Percentiles rank a stretch among this genome's conserved stretches.
phyloP scores from a whole-genome alignment of 2,797 vertebrate species.

The Alauda arvensis region DNA sequence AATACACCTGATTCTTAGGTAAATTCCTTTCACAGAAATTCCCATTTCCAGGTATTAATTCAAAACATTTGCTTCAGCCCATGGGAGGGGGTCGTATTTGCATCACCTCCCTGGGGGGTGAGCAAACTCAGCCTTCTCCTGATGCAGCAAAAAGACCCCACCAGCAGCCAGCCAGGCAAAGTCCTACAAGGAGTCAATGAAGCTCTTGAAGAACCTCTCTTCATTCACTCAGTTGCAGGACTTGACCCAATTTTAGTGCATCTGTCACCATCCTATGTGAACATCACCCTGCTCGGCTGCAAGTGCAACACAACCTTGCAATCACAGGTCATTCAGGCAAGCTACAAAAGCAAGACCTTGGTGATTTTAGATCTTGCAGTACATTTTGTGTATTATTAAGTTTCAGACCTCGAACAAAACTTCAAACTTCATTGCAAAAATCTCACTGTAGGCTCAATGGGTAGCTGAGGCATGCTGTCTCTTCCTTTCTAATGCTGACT shows the following conservation, averaged over 20 bases:
- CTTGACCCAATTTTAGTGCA: conserved; percentile 52
- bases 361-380: conserved; percentile 51
- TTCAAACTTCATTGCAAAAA: background rate
- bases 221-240: conserved; percentile 48
- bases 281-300: conserved; percentile 21
- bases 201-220: conserved; percentile 32
- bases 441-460: background rate
- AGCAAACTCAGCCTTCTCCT: background rate
- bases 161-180: background rate
- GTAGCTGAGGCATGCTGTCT: background rate
- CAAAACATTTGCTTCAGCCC: background rate
- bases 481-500: conserved; percentile 5
- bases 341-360: conserved; percentile 37
- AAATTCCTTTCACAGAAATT: background rate
- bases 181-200: conserved; percentile 32
- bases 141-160: background rate
- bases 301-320: conserved; percentile 51
- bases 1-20: background rate
- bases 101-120: background rate
- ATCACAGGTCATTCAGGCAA: conserved; percentile 54
- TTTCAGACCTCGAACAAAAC: conserved; percentile 42
- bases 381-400: conserved; percentile 48
- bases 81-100: background rate
- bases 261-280: conserved; percentile 36
- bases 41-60: background rate